Percentiles rank a stretch among this genome's conserved stretches.
Conservation (phyloP, 2,113 vertebrate genomes). For the Platysternon megacephalum region DNA sequence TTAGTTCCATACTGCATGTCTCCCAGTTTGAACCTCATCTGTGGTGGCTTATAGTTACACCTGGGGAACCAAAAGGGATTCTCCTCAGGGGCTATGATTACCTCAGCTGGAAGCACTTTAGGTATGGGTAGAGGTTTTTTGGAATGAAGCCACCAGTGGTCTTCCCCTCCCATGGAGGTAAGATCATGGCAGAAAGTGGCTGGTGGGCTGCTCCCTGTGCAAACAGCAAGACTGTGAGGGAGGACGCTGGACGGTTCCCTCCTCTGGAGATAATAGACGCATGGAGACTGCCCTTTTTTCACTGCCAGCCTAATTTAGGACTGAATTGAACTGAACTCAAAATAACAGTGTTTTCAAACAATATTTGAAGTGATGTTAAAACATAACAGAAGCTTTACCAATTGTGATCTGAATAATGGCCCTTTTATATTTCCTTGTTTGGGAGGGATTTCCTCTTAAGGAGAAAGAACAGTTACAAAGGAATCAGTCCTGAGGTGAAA, state of each 20-base stretch:
- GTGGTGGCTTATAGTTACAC: neutral
- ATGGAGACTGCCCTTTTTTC: neutral
- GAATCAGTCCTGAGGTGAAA: neutral
- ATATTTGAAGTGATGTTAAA: neutral
- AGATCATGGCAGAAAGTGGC: neutral
- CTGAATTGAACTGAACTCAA: neutral
- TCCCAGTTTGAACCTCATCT: neutral
- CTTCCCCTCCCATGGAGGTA: neutral
- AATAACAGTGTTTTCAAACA: too few relatives aligned
- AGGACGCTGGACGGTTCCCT: neutral
- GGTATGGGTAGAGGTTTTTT: neutral
- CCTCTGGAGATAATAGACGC: neutral
- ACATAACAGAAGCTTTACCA: neutral
- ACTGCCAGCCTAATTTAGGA: neutral
- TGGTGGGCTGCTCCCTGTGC: neutral
- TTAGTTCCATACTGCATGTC: neutral
- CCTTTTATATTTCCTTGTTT: neutral
- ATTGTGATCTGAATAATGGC: neutral
- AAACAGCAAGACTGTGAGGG: neutral
- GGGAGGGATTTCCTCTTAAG: neutral
- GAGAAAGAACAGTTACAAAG: neutral
- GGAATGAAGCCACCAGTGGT: neutral
- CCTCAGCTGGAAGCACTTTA: neutral
- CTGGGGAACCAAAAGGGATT: neutral
- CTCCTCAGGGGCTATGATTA: neutral